Conservation (phyloP, 2,888 invertebrate genomes). For the Amiota mariae region DNA sequence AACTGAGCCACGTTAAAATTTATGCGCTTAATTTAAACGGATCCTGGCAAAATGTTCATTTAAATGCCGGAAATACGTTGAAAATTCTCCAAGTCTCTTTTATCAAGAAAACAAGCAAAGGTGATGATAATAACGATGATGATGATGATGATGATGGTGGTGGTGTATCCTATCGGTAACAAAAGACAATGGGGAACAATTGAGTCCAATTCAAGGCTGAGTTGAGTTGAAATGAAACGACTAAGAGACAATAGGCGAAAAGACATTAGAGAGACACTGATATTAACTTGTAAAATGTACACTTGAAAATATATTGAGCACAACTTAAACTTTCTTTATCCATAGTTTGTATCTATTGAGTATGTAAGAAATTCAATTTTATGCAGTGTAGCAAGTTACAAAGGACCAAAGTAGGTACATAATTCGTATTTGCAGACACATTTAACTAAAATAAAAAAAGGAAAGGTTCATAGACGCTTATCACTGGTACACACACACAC, state of each 20-base stretch:
- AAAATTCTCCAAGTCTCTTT: slow-evolving; percentile 11
- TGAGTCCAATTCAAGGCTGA: not conserved
- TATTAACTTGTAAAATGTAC: slow-evolving; percentile 12
- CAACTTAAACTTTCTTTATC: not conserved
- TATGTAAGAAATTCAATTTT: not conserved
- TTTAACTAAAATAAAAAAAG: slow-evolving; percentile 18
- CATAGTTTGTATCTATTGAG: not conserved
- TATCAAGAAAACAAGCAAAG: not conserved
- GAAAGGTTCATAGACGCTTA: slow-evolving; percentile 38
- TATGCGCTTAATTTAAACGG: slow-evolving; percentile 10
- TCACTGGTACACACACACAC: slow-evolving; percentile 31
- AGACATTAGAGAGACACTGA: not conserved
- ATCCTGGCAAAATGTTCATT: slow-evolving; percentile 14
- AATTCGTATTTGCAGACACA: slow-evolving; percentile 44
- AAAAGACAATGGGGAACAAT: slow-evolving; percentile 8
- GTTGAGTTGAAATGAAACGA: not conserved
- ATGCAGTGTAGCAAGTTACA: not conserved
- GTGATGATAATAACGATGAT: too few relatives aligned
- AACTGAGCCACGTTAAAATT: slow-evolving; percentile 18
- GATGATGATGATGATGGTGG: too few relatives aligned
- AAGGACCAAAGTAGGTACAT: slow-evolving; percentile 31
- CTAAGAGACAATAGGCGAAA: slow-evolving; percentile 10
- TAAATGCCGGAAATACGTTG: slow-evolving; percentile 8
- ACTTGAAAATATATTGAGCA: not conserved
- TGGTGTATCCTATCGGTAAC: not conserved